phyloP scores from a whole-genome alignment of 2,888 invertebrate genomes.

The Bombylius major region DNA sequence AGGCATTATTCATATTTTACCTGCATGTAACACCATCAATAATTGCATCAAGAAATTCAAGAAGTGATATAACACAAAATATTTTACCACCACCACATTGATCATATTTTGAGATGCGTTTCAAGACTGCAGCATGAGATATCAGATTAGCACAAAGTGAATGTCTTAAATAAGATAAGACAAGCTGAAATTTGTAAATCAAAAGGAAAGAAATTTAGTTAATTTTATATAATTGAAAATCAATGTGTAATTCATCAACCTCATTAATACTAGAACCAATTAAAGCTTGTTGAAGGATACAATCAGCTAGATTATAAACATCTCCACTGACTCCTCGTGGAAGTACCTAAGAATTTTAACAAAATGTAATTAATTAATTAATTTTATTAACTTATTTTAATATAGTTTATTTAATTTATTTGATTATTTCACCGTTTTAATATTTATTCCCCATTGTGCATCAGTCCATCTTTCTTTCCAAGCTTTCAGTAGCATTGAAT shows the following conservation, averaged over 20 bases:
- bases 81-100: conserved; percentile 74
- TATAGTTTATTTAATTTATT: neutral
- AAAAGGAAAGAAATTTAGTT: neutral
- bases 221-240: neutral
- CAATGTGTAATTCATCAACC: conserved; percentile 15
- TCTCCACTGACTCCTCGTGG: conserved; percentile 87
- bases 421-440: conserved; percentile 57
- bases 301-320: conserved; percentile 84
- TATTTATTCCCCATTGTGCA: conserved; percentile 90
- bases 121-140: conserved; percentile 79
- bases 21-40: conserved; percentile 44
- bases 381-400: neutral
- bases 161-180: conserved; percentile 85
- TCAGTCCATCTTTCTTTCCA: conserved; percentile 96
- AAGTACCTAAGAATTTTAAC: conserved; percentile 41
- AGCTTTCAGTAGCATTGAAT: conserved; percentile 46
- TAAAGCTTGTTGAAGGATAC: conserved; percentile 85
- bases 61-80: conserved; percentile 72
- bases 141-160: conserved; percentile 82
- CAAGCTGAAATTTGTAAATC: conserved; percentile 44
- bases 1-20: conserved; percentile 14
- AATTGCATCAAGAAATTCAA: conserved; percentile 71
- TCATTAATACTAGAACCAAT: conserved; percentile 84
- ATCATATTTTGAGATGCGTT: conserved; percentile 78
- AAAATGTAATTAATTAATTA: conserved; percentile 7